Percentiles rank a stretch among this genome's conserved stretches.
phyloP scores from a whole-genome alignment of 2,113 vertebrate species.

The Pachycephala philippinensis region DNA sequence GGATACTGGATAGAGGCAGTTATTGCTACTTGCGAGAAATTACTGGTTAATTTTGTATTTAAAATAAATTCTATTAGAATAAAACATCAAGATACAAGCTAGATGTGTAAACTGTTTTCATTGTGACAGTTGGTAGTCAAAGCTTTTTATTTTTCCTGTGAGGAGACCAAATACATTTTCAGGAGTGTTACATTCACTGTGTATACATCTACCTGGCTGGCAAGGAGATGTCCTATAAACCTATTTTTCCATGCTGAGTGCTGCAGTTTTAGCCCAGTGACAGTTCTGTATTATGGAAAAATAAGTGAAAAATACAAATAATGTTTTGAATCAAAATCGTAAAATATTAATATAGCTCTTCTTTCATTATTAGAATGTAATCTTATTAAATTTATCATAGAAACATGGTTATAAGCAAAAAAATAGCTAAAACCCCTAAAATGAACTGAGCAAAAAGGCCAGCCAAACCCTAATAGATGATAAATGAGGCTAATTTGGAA shows the following conservation, averaged over 20 bases:
- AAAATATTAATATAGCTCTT: not conserved
- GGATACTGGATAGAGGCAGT: not conserved
- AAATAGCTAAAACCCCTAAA: accelerated
- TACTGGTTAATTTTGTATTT: not conserved
- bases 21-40: not conserved
- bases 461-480: not conserved
- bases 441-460: not conserved
- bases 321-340: not conserved
- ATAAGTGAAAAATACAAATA: not conserved
- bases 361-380: not conserved
- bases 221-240: not conserved
- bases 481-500: not conserved
- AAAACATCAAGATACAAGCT: not conserved
- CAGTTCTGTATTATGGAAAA: not conserved
- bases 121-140: not conserved
- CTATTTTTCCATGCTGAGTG: not conserved
- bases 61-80: not conserved
- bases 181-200: not conserved
- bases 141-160: not conserved
- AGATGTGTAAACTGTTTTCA: not conserved
- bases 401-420: not conserved
- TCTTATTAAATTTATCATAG: not conserved
- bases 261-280: not conserved
- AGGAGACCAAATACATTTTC: not conserved
- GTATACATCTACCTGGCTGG: not conserved